Conservation (phyloP, 2,113 vertebrate species). For the Mesitornis unicolor region DNA sequence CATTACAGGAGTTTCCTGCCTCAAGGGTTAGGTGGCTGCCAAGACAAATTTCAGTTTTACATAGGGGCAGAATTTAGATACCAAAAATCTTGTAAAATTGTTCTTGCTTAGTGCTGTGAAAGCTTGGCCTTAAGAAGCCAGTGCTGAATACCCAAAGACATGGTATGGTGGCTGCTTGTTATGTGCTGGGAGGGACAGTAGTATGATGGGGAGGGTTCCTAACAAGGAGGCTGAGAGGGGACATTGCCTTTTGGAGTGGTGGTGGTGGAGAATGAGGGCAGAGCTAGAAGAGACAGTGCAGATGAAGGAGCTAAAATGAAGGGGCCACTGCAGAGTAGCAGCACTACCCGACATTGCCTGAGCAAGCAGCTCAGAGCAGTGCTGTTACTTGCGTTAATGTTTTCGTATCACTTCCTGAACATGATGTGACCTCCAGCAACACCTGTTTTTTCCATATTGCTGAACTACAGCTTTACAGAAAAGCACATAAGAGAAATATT, state of each 20-base stretch:
- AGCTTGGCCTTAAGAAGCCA: not conserved
- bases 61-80: not conserved
- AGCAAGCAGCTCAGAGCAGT: not conserved
- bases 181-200: not conserved
- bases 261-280: not conserved
- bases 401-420: not conserved
- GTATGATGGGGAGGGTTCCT: not conserved
- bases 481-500: not conserved
- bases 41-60: not conserved
- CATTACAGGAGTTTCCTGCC: not conserved
- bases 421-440: not conserved
- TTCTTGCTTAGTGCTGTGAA: not conserved
- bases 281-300: not conserved
- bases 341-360: fast-evolving
- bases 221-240: not conserved
- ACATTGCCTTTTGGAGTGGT: not conserved
- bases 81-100: not conserved
- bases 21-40: not conserved
- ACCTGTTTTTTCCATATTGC: not conserved
- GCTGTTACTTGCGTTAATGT: not conserved
- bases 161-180: not conserved
- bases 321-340: not conserved
- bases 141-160: not conserved
- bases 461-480: not conserved
- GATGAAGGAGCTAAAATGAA: not conserved